A percentile compares a stretch with the other conserved stretches of the same genome.
These are phyloP conservation scores for Hydractinia symbiolongicarpus DNA, from an alignment of 30 jellyfish, hydroid and myxozoan species.

Conservation along the genomic window DNA sequence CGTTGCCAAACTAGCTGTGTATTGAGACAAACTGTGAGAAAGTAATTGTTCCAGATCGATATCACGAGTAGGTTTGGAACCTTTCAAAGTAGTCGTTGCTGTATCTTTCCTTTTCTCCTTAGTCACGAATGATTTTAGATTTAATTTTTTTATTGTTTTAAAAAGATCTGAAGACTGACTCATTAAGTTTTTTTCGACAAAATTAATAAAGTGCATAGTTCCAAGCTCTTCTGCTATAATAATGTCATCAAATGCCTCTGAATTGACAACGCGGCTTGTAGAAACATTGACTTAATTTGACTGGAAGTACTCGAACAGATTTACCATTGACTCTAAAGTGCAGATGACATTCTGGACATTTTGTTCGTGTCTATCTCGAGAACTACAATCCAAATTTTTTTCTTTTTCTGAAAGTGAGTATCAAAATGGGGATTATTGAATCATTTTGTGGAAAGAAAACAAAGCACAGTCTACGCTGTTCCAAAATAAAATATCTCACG, in stretches of 20 bases:
- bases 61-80: conserved; percentile 16
- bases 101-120: not conserved
- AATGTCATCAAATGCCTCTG: not conserved
- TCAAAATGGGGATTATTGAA: too few species aligned
- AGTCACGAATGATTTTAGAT: conserved; percentile 18
- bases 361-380: not conserved
- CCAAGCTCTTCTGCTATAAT: conserved; percentile 2
- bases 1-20: conserved; percentile 28
- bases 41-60: conserved; percentile 19
- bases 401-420: too few species aligned
- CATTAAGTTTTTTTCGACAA: not conserved
- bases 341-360: not conserved
- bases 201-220: not conserved
- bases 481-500: too few species aligned
- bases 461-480: too few species aligned
- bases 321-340: too few species aligned
- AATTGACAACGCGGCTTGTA: not conserved
- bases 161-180: not conserved
- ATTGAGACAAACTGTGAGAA: not conserved
- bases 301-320: too few species aligned
- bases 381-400: too few species aligned
- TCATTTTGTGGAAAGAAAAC: too few species aligned
- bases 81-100: not conserved
- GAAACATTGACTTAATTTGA: too few species aligned
- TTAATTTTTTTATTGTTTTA: not conserved